Base-by-base conservation (phyloP, 1,140 invertebrate species). In the Hylaeus anthracinus region DNA sequence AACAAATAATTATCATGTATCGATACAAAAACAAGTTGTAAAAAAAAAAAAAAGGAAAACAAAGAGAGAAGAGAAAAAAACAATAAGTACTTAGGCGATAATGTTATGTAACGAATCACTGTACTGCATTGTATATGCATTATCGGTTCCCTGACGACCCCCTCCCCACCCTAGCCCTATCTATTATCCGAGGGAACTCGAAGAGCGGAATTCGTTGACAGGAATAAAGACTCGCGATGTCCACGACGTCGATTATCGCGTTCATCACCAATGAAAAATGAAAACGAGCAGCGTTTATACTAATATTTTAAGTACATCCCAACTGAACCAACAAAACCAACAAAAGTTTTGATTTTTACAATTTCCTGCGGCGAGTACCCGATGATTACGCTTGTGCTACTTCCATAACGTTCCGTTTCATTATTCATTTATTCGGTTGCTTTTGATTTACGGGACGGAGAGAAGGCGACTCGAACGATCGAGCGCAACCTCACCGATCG, bases 401-500 rank as follows among this genome's bases (percentile, higher is more conserved):
- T 58, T 61, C 51, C 53, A 70, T 66, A 61, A 69, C 53, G 55
- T 76, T 67, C 37, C 64, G 55, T 80, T 72, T 84, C 64, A 12
- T 43, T 6, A 45, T 77, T 61, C 39, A 4, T 73, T 71, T 81
- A 65, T 86, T 82, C 58, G 39, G 63, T 82, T 72, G 67, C 76
- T 84, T 89, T 87, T 85, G 74, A 86, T 88, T 89, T 88, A 83
- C 87, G 82, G 87, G 85, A 89, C 88, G 87, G 88, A 89, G 82
- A 79, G 84, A 87, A 87, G 83, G 79, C 79, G 79, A 75, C 74
- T 88, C 60, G 69, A 80, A 81, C 79, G 84, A 86, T 83, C 76
- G 79, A 83, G 70, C 70, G 43, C 79, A 74, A 63, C 63, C 76
- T 72, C 26, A 78, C 73, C 73, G 80, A 70, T 66, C 79, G 53